Conservation (phyloP, 2,113 vertebrate species). For the Lepisosteus osseus region DNA sequence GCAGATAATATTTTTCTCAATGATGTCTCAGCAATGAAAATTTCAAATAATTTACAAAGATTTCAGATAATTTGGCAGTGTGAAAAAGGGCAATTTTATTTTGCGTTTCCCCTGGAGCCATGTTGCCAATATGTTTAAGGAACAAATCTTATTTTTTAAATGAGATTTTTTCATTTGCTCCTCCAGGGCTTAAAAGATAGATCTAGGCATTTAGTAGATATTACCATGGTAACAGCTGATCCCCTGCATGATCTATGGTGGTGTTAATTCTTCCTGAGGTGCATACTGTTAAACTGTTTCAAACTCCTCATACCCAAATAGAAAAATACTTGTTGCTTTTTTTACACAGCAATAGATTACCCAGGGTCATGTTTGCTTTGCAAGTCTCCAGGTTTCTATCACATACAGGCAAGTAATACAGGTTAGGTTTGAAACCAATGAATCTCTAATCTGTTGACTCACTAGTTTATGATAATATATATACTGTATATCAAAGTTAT, state of each 20-base stretch:
- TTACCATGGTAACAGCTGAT: slow-evolving; percentile 25
- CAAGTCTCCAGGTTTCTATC: not conserved
- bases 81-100: not conserved
- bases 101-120: slow-evolving; percentile 17
- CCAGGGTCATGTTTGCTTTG: not conserved
- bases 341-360: not conserved
- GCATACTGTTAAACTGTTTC: no score
- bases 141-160: slow-evolving; percentile 17
- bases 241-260: slow-evolving; percentile 3
- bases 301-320: not conserved
- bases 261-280: slow-evolving; percentile 1
- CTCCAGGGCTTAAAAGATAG: slow-evolving; percentile 18
- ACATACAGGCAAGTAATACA: not conserved
- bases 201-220: slow-evolving; percentile 18
- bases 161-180: slow-evolving; percentile 20
- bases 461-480: not conserved
- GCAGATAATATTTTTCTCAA: no score
- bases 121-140: slow-evolving; percentile 6
- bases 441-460: not conserved
- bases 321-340: not conserved
- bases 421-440: not conserved
- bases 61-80: not conserved
- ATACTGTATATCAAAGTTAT: not conserved
- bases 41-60: no score
- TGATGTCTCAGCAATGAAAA: no score